These are phyloP conservation scores for Athalia cordata DNA, from an alignment of 2,888 invertebrate genomes.

Conservation along the genomic window DNA sequence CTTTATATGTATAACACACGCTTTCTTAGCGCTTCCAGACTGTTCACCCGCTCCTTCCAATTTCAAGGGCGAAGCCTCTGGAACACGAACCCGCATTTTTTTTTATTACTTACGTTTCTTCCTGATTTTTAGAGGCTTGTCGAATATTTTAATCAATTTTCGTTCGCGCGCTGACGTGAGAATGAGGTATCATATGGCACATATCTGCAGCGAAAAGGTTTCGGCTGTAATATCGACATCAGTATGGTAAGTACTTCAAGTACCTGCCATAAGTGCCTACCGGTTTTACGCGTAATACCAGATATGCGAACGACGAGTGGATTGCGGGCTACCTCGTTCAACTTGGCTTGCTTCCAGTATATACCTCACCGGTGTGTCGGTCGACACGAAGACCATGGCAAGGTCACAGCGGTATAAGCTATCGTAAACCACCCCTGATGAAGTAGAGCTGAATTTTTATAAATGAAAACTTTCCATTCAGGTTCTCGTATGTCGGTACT, in stretches of 20 bases:
- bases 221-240: constrained; percentile 19
- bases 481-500: no score
- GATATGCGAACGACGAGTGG: constrained; percentile 37
- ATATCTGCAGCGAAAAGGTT: no score
- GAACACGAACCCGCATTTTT: no score
- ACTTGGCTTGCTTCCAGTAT: constrained; percentile 16
- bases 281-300: constrained; percentile 11
- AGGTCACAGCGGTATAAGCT: neutral
- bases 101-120: no score
- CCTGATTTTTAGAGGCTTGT: no score
- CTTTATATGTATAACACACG: neutral
- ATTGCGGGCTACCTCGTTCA: constrained; percentile 2
- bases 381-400: neutral
- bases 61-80: no score
- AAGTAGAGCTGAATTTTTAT: no score
- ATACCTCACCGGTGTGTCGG: constrained; percentile 6
- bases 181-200: no score
- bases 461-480: no score
- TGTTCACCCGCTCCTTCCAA: neutral
- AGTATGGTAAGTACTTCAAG: constrained; percentile 30
- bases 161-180: no score
- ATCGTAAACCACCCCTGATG: no score
- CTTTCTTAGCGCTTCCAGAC: neutral
- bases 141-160: no score
- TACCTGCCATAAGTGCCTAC: constrained; percentile 27